phyloP scores from a whole-genome alignment of 2,113 vertebrate species.

The Dissostichus mawsoni region DNA sequence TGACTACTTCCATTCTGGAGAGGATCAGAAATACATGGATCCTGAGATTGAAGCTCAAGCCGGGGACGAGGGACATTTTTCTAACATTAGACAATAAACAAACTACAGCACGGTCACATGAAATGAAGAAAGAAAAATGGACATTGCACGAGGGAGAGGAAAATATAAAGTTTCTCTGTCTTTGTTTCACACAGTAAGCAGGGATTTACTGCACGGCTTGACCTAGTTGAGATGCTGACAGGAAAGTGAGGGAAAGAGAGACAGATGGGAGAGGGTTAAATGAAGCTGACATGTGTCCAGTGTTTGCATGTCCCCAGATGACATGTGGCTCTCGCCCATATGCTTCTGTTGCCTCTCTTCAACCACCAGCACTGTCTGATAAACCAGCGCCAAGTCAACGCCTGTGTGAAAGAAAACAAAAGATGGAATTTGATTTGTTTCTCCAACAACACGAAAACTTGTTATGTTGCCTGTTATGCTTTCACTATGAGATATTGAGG shows the following conservation, averaged over 20 bases:
- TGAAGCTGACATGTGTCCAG: slow-evolving; percentile 75
- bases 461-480: too few relatives aligned
- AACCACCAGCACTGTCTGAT: slow-evolving; percentile 3
- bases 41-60: too few relatives aligned
- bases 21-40: too few relatives aligned
- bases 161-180: not conserved
- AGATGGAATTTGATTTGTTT: too few relatives aligned
- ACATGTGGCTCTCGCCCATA: slow-evolving; percentile 58
- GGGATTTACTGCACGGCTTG: slow-evolving; percentile 32
- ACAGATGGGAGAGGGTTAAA: slow-evolving; percentile 74
- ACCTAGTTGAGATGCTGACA: slow-evolving; percentile 54
- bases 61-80: too few relatives aligned
- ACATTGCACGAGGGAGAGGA: not conserved
- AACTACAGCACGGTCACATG: too few relatives aligned
- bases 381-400: not conserved
- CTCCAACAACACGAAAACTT: too few relatives aligned
- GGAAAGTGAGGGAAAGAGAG: slow-evolving; percentile 41
- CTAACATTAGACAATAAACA: too few relatives aligned
- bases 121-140: not conserved
- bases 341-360: slow-evolving; percentile 46
- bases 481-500: too few relatives aligned
- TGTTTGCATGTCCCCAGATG: slow-evolving; percentile 68
- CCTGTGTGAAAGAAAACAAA: too few relatives aligned
- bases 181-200: not conserved
- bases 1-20: too few relatives aligned